Evolutionary conservation across 64 coral and sea anemone species (phyloP).

Genomic region (Actinia tenebrosa): DNA sequence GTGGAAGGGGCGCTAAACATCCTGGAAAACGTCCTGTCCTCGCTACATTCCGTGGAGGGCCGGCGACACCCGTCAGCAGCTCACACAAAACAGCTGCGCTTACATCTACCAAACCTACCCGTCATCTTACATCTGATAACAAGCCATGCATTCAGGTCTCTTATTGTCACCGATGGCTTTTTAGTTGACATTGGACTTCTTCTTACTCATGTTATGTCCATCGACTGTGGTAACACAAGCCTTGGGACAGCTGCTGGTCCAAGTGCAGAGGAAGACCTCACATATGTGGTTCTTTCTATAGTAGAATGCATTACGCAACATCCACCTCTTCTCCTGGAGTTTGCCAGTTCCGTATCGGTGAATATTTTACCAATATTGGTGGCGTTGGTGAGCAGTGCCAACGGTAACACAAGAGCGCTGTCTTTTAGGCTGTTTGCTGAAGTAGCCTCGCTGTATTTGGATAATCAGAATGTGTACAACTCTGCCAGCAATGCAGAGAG

Average conservation of each 20-base stretch:
- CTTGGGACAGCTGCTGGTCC: conserved; percentile 80
- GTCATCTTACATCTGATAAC: conserved; percentile 89
- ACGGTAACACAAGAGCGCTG: conserved; percentile 57
- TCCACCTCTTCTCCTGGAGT: conserved; percentile 77
- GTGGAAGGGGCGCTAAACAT: conserved; percentile 49
- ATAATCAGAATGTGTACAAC: conserved; percentile 40
- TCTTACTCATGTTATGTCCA: conserved; percentile 63
- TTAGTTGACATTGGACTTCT: conserved; percentile 56
- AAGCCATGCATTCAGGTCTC: conserved; percentile 73
- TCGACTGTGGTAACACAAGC: conserved; percentile 79
- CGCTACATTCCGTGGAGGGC: conserved; percentile 77
- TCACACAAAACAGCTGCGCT: conserved; percentile 80
- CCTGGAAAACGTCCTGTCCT: conserved; percentile 59
- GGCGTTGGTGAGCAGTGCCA: conserved; percentile 46
- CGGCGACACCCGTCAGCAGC: conserved; percentile 83
- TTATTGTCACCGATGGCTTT: conserved; percentile 58
- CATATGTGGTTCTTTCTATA: conserved; percentile 86
- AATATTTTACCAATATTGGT: conserved; percentile 52
- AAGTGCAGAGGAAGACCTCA: conserved; percentile 67
- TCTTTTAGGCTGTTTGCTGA: conserved; percentile 79
- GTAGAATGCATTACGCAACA: conserved; percentile 91
- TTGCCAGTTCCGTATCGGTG: conserved; percentile 30
- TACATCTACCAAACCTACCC: conserved; percentile 65
- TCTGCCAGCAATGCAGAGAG: conserved; percentile 35
- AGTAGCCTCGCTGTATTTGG: conserved; percentile 62